These are phyloP conservation scores for Nasua narica DNA, from an alignment of 2,797 vertebrate species.

Conservation along the genomic window DNA sequence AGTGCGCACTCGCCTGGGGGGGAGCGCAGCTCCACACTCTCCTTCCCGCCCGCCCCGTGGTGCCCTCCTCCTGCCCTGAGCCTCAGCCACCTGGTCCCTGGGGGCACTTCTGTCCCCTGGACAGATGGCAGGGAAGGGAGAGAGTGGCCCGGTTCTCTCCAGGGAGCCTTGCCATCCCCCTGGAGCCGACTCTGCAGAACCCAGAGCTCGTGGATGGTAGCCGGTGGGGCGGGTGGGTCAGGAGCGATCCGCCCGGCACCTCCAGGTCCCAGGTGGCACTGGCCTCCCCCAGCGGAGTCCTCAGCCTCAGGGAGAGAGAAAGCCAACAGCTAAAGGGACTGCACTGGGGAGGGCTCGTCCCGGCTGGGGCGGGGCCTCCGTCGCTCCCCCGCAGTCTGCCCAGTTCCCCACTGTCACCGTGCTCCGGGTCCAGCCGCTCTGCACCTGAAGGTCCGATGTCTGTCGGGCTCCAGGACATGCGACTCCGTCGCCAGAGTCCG, in stretches of 20 bases:
- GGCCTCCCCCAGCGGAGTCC: not conserved
- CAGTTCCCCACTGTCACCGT: not conserved
- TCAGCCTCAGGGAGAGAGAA: not conserved
- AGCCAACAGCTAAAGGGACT: not conserved
- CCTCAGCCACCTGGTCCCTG: not conserved
- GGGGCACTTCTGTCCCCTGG: not conserved
- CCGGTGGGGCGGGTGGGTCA: not conserved
- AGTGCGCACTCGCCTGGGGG: too few species aligned
- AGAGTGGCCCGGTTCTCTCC: not conserved
- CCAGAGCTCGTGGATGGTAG: too few species aligned
- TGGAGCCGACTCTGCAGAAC: not conserved
- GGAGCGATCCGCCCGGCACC: too few species aligned
- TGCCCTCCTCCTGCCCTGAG: not conserved
- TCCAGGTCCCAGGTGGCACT: not conserved
- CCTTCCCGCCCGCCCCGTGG: not conserved
- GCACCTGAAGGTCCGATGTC: rapidly evolving
- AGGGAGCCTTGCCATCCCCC: too few species aligned
- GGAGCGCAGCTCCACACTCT: not conserved
- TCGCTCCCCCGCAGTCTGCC: not conserved
- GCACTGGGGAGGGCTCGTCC: not conserved
- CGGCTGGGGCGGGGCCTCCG: not conserved
- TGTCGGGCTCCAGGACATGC: not conserved
- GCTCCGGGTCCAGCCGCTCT: rapidly evolving
- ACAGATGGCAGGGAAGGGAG: not conserved
- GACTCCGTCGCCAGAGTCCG: too few species aligned